These are phyloP conservation scores for Euphysa ruthae DNA, from an alignment of 30 jellyfish, hydroid and myxozoan species.

Conservation along the genomic window DNA sequence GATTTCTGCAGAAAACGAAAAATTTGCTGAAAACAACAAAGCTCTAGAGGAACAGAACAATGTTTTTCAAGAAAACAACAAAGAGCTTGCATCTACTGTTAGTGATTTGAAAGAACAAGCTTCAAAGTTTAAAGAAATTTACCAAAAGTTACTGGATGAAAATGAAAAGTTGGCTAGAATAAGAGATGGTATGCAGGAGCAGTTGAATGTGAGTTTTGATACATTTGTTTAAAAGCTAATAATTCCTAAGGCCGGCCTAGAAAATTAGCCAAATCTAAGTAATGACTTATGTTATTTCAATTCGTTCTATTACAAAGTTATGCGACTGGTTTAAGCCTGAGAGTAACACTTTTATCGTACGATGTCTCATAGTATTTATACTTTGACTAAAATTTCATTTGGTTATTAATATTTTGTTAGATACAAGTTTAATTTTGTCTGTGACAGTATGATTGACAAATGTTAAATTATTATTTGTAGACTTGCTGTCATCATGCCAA, in stretches of 20 bases:
- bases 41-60: conserved; percentile 65
- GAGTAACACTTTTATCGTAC: no score
- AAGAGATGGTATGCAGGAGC: conserved; percentile 89
- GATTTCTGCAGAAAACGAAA: conserved; percentile 53
- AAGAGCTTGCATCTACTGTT: conserved; percentile 56
- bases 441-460: no score
- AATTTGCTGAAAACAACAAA: conserved; percentile 72
- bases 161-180: conserved; percentile 79
- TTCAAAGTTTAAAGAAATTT: conserved; percentile 66
- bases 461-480: no score
- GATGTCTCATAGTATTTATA: no score
- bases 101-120: conserved; percentile 77
- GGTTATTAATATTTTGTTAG: no score
- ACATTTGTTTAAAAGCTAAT: no score
- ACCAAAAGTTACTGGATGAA: conserved; percentile 59
- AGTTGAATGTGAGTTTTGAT: conserved; percentile 35
- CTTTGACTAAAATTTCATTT: no score
- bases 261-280: neutral
- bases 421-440: no score
- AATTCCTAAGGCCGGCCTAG: no score
- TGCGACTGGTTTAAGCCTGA: no score
- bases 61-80: conserved; percentile 54
- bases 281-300: neutral
- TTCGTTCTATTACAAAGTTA: no score
- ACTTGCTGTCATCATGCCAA: no score